A percentile compares a stretch with the other conserved stretches of the same genome.
Conservation (phyloP, 1,140 invertebrate species). For the Drosophila kanapiae region DNA sequence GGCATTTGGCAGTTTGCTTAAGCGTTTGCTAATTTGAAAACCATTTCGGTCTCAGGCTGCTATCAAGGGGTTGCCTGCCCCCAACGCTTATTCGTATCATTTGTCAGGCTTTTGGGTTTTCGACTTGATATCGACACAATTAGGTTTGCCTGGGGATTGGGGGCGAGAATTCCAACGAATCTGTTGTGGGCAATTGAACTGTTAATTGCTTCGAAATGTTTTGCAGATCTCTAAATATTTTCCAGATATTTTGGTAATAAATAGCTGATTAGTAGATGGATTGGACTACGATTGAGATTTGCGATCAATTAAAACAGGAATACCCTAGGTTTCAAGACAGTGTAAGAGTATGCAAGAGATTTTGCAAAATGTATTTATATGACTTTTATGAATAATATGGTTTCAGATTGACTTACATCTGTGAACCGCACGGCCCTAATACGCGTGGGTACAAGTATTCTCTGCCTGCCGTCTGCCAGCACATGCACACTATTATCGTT, state of each 20-base stretch:
- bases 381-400: background rate
- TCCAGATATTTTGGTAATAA: conserved; percentile 1
- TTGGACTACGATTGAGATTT: background rate
- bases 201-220: conserved; percentile 26
- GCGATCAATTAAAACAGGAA: background rate
- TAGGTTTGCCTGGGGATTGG: background rate
- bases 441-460: too few species aligned
- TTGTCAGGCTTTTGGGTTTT: conserved; percentile 34
- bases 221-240: conserved; percentile 8
- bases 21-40: conserved; percentile 62
- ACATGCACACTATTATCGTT: too few species aligned
- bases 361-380: background rate
- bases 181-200: conserved; percentile 16
- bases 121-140: conserved; percentile 11
- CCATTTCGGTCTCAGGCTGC: conserved; percentile 34
- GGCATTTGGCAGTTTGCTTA: conserved; percentile 48
- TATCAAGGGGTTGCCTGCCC: conserved; percentile 26
- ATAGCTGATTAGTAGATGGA: conserved; percentile 4
- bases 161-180: background rate
- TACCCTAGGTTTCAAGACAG: too few species aligned
- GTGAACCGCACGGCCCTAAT: too few species aligned
- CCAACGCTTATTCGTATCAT: conserved; percentile 18
- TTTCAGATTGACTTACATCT: background rate
- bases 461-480: too few species aligned
- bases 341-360: too few species aligned